phyloP scores from a whole-genome alignment of 2,888 invertebrate species.

The Zaprionus obscuricornis region DNA sequence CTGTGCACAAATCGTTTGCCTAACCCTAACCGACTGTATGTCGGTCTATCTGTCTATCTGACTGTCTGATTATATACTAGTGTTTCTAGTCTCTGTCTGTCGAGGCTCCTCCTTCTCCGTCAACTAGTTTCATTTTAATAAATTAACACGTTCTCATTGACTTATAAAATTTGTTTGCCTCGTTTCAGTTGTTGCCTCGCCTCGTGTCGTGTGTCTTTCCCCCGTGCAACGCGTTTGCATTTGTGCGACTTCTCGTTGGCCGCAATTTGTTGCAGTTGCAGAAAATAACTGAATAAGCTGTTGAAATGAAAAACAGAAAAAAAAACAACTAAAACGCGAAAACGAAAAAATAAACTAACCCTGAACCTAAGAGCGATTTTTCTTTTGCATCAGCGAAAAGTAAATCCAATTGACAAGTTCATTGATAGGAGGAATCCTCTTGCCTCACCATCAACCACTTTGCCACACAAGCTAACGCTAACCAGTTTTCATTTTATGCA shows the following conservation, averaged over 20 bases:
- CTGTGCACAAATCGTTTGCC: conserved; percentile 63
- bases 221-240: conserved; percentile 49
- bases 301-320: no score
- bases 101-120: conserved; percentile 23
- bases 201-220: not conserved
- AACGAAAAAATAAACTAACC: conserved; percentile 50
- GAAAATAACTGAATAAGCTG: conserved; percentile 39
- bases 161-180: conserved; percentile 43
- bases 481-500: conserved; percentile 60
- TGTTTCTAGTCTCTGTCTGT: no score
- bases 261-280: conserved; percentile 57
- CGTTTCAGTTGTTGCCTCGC: conserved; percentile 21
- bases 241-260: conserved; percentile 72
- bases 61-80: conserved; percentile 25
- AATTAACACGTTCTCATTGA: conserved; percentile 73
- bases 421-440: conserved; percentile 64
- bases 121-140: conserved; percentile 28
- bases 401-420: conserved; percentile 74
- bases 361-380: conserved; percentile 66
- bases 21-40: conserved; percentile 14
- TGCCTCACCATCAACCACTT: no score
- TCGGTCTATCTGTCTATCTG: no score
- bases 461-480: conserved; percentile 19
- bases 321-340: no score
- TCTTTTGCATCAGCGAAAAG: conserved; percentile 37